phyloP scores from a whole-genome alignment of 2,113 vertebrate genomes.

The Pteruthius melanotis region DNA sequence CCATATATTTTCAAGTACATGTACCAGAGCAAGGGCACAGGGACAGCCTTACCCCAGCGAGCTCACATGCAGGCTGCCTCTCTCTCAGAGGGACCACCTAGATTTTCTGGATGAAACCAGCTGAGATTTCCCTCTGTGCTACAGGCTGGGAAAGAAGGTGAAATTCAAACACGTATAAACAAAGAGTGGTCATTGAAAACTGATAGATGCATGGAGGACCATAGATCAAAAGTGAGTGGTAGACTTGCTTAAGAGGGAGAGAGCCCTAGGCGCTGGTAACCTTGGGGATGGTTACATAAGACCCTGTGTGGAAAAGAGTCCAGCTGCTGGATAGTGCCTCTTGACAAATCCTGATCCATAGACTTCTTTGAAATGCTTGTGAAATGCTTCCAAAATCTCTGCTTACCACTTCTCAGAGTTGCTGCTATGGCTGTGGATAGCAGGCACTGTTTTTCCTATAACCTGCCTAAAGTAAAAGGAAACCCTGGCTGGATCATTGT shows the following conservation, averaged over 20 bases:
- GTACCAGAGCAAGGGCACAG: not conserved
- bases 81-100: not conserved
- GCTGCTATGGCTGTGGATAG: not conserved
- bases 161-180: not conserved
- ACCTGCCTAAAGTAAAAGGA: not conserved
- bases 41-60: not conserved
- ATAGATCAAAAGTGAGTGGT: not conserved
- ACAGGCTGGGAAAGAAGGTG: not conserved
- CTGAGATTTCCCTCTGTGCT: not conserved
- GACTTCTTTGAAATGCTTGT: not conserved
- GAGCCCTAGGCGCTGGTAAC: not conserved
- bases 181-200: not conserved
- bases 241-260: not conserved
- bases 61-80: not conserved
- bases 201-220: rapidly evolving
- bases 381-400: not conserved
- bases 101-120: not conserved
- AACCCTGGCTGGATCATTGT: not conserved
- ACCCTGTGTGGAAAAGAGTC: not conserved
- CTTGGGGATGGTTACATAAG: not conserved
- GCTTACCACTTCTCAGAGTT: not conserved
- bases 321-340: not conserved
- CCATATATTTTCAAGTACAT: not conserved
- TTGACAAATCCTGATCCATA: rapidly evolving
- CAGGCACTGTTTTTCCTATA: not conserved